Evolutionary conservation across 2,888 invertebrate species (phyloP).

Genomic region (Eucera pruinosa): DNA sequence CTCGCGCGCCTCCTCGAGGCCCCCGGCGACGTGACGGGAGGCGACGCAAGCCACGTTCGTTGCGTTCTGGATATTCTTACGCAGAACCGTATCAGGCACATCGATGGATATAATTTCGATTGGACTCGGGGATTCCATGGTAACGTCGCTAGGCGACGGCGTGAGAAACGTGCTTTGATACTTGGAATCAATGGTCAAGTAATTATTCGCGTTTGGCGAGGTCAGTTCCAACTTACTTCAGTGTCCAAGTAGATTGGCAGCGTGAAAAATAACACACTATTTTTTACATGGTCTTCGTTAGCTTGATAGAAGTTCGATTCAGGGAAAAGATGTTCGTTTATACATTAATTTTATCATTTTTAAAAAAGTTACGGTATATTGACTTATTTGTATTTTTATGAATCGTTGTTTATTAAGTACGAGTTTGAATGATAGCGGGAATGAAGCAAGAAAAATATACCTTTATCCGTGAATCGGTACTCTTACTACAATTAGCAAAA

Average conservation of each 20-base stretch:
- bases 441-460: background rate
- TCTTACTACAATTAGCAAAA: conserved; percentile 1
- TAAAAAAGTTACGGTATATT: too few relatives aligned
- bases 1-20: conserved; percentile 78
- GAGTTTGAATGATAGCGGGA: background rate
- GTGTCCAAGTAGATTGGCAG: conserved; percentile 74
- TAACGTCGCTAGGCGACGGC: conserved; percentile 86
- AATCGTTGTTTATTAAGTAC: background rate
- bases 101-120: conserved; percentile 78
- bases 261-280: conserved; percentile 74
- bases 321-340: conserved; percentile 14
- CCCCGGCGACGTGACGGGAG: conserved; percentile 80
- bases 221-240: conserved; percentile 82
- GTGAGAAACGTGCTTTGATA: conserved; percentile 84
- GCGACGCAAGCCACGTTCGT: conserved; percentile 53
- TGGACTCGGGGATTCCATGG: conserved; percentile 85
- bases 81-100: conserved; percentile 75
- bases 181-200: conserved; percentile 77
- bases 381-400: too few relatives aligned
- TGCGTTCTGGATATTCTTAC: conserved; percentile 76
- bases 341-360: background rate
- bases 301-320: conserved; percentile 29
- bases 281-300: conserved; percentile 42
- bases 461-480: conserved; percentile 48
- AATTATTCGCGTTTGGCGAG: conserved; percentile 78